Evolutionary conservation across 2,888 invertebrate genomes (phyloP), one percentile per base, ranked within the genome.

Genomic region (Drosophila neotestacea): DNA sequence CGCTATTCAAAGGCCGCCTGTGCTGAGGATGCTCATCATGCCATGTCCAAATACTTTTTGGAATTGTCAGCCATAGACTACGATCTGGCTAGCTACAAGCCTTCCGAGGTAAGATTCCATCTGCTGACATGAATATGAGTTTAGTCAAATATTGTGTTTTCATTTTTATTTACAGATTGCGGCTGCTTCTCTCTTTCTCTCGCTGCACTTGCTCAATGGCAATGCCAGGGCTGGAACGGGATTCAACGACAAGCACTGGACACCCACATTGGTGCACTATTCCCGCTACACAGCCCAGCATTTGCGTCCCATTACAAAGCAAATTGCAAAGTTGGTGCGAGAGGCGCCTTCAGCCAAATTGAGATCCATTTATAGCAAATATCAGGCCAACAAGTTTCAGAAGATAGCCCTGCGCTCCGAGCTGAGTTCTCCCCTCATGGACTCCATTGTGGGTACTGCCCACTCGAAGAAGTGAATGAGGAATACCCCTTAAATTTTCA

Each of bases 31-130:
- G 93, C 94, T 52, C 93, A 94, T 27, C 97, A 98, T 90, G 95
- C 95, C 59, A 93, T 97, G 92, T 97, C 97, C 11, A 98, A 99
- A 93, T 99, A 98, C 92, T 94, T 99, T 65, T 94, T 98, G 88
- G 99, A 99, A 92, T 93, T 98, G 70, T 94, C 96, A 60, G 93
- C 98, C 47, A 92, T 97, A 6, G 96, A 98, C 68, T 97, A 98
- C 90, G 93, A 95, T 11, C 94, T 98, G 94, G 95, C 95, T 22
- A 95, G 95, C 85, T 94, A 96, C 86, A 94, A 94, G 68, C 98
- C 98, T 0, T 99, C 99, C 0, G 94, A 96, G 81, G 94, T 97
- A 64, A 96, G 98, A 38, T 27, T 16, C 1, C 28, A 22, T 22
- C 3, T 22, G 22, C 22, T 22, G 22, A 22, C 22, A 22, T 22